Conservation (phyloP, 2,113 vertebrate species). For the Elephas maximus region DNA sequence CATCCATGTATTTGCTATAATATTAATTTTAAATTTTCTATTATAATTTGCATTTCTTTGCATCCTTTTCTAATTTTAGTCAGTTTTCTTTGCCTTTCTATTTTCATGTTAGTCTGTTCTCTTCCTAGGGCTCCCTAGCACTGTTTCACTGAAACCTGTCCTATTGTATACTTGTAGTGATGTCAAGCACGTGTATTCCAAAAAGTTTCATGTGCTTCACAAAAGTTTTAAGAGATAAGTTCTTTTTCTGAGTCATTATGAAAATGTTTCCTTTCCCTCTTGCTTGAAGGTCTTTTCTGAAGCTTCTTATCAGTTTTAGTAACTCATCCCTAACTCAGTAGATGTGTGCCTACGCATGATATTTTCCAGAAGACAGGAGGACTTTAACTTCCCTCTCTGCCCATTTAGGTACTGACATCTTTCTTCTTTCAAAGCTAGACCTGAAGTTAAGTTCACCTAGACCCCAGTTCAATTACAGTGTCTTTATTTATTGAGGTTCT, state of each 20-base stretch:
- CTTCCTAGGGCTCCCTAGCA: neutral
- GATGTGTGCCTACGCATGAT: neutral
- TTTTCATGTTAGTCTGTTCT: neutral
- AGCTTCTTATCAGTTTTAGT: neutral
- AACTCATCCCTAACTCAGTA: neutral
- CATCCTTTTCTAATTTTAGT: neutral
- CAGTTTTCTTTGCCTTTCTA: neutral
- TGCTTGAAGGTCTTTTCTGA: neutral
- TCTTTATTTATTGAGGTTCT: neutral
- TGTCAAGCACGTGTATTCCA: constrained; percentile 26
- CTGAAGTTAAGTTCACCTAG: neutral
- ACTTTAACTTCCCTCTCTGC: neutral
- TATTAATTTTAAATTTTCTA: neutral
- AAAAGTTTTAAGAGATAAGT: neutral
- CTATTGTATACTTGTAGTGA: neutral
- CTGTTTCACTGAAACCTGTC: neutral
- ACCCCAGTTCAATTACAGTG: neutral
- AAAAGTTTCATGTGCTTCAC: neutral
- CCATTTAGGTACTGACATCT: neutral
- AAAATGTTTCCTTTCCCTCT: neutral
- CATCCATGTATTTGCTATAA: neutral
- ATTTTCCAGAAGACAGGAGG: neutral
- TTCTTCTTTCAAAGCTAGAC: neutral
- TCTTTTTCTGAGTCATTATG: constrained; percentile 26
- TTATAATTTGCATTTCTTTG: neutral